A percentile compares a stretch with the other conserved stretches of the same genome.
Conservation (phyloP, 92 coral and sea anemone genomes). For the Zoanthus gigantus region DNA sequence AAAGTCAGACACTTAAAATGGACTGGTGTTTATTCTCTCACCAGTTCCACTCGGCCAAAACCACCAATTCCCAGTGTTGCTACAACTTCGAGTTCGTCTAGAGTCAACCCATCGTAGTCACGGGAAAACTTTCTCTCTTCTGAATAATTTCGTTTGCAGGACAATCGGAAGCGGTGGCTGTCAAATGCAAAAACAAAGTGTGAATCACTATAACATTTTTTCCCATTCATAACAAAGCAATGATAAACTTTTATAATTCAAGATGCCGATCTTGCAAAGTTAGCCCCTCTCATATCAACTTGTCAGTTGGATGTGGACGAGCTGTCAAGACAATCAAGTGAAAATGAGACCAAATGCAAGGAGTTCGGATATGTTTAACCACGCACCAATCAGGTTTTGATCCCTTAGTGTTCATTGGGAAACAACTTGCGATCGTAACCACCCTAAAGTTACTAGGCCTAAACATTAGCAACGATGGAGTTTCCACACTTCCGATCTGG, state of each 20-base stretch:
- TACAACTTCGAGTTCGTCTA: constrained; percentile 85
- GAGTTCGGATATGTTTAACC: constrained; percentile 1
- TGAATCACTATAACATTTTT: neutral
- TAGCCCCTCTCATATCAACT: too few relatives aligned
- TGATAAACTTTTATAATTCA: too few relatives aligned
- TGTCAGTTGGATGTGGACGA: too few relatives aligned
- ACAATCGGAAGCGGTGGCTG: constrained; percentile 35
- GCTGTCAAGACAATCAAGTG: too few relatives aligned
- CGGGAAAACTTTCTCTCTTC: constrained; percentile 78
- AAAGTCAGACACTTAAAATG: neutral
- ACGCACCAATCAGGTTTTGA: neutral
- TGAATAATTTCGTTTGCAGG: neutral
- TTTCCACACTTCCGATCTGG: constrained; percentile 2
- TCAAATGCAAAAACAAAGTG: neutral
- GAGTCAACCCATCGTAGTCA: constrained; percentile 79
- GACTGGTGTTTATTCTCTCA: neutral
- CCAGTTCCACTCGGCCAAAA: constrained; percentile 83
- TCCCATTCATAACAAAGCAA: neutral
- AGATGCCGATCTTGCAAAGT: too few relatives aligned
- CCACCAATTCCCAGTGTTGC: constrained; percentile 97
- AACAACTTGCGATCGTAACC: constrained; percentile 6
- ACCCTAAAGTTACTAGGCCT: neutral
- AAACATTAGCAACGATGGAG: constrained; percentile 1
- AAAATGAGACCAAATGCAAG: constrained; percentile 5
- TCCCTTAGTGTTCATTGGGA: neutral